Percentiles rank a stretch among this genome's conserved stretches.
Evolutionary conservation across 2,797 vertebrate species (phyloP).

Genomic region (Lepilemur ruficaudatus): DNA sequence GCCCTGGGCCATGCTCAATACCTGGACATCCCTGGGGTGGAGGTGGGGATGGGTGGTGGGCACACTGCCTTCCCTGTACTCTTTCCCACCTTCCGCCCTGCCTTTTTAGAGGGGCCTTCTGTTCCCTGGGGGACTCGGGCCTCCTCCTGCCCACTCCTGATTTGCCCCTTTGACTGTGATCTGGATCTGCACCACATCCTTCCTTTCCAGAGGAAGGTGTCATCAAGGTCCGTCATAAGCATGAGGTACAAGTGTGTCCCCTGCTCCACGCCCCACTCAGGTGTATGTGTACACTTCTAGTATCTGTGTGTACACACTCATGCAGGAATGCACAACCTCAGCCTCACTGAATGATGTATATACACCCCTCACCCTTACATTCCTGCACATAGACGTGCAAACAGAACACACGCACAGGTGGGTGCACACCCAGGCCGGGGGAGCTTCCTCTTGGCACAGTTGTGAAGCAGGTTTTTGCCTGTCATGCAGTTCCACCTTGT

Average conservation of each 20-base stretch:
- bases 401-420: not conserved
- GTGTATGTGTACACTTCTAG: not conserved
- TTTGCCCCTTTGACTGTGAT: slow-evolving; percentile 79
- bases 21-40: not conserved
- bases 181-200: slow-evolving; percentile 80
- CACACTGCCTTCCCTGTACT: not conserved
- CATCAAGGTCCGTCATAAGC: not conserved
- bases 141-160: slow-evolving; percentile 54
- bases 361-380: not conserved
- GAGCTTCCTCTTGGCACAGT: not conserved
- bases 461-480: not conserved
- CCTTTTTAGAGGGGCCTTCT: not conserved
- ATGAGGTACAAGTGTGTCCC: not conserved
- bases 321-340: not conserved
- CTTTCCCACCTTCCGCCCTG: not conserved
- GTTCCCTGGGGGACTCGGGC: not conserved
- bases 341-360: not conserved
- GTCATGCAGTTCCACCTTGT: not conserved
- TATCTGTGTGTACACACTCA: not conserved
- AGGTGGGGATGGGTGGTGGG: slow-evolving; percentile 43
- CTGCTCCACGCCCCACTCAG: not conserved
- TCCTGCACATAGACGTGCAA: not conserved
- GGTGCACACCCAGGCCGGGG: not conserved
- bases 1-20: not conserved
- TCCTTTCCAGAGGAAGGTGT: slow-evolving; percentile 31